phyloP scores from a whole-genome alignment of 2,888 invertebrate species.

The Agriopis marginaria region DNA sequence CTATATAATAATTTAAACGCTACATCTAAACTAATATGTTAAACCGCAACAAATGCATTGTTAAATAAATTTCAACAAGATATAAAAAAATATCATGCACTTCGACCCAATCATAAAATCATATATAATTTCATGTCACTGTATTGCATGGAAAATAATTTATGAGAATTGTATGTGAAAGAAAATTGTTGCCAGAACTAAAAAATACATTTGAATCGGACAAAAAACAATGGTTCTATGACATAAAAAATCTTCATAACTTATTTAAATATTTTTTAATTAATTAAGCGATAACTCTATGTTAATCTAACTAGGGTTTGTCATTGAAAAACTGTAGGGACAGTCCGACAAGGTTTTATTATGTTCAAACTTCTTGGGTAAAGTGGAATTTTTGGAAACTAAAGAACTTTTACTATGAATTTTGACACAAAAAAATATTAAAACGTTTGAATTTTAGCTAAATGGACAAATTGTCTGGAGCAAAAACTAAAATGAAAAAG shows the following conservation, averaged over 20 bases:
- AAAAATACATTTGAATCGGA: neutral
- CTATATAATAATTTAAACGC: constrained; percentile 39
- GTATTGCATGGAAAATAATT: constrained; percentile 4
- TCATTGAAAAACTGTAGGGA: constrained; percentile 31
- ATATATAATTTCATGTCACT: constrained; percentile 27
- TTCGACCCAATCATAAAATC: constrained; percentile 29
- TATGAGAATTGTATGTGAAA: constrained; percentile 3
- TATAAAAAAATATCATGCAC: constrained; percentile 37
- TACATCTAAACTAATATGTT: constrained; percentile 48
- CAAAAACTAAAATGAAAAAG: too few species aligned
- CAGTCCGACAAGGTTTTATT: neutral
- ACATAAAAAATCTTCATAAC: constrained; percentile 20
- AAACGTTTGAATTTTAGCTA: too few species aligned
- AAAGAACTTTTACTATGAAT: too few species aligned
- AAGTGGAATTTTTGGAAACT: too few species aligned
- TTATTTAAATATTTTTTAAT: constrained; percentile 4
- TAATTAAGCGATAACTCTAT: constrained; percentile 12
- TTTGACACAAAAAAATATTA: too few species aligned
- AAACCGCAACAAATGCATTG: constrained; percentile 57
- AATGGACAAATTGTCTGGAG: too few species aligned
- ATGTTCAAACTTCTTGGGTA: neutral
- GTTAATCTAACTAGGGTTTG: constrained; percentile 28
- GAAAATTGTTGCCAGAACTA: neutral
- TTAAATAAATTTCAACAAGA: constrained; percentile 48
- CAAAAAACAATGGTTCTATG: neutral